Conservation (phyloP, 2,888 invertebrate genomes). For the Pelosia muscerda region DNA sequence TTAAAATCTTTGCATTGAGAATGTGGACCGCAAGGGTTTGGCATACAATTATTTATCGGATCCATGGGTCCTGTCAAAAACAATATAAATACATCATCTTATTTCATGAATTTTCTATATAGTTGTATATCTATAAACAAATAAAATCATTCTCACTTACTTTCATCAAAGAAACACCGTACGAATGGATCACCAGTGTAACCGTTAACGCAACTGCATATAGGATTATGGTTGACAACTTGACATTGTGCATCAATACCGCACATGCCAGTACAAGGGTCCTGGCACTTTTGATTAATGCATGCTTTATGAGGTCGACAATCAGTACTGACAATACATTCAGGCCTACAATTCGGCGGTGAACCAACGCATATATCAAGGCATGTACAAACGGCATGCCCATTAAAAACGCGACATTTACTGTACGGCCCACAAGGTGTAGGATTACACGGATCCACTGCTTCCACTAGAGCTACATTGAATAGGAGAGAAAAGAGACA, state of each 20-base stretch:
- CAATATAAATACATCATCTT: conserved; percentile 8
- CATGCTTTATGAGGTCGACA: conserved; percentile 92
- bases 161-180: conserved; percentile 88
- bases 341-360: conserved; percentile 92
- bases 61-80: conserved; percentile 74
- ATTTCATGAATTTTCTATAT: background rate
- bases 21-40: conserved; percentile 92
- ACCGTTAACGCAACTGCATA: conserved; percentile 90
- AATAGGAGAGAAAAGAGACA: conserved; percentile 62
- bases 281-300: conserved; percentile 91
- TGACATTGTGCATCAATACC: conserved; percentile 92
- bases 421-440: conserved; percentile 94
- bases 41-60: conserved; percentile 88
- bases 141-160: conserved; percentile 80
- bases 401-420: conserved; percentile 90
- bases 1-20: conserved; percentile 90
- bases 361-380: conserved; percentile 90
- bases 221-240: conserved; percentile 93
- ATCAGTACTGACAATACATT: conserved; percentile 93
- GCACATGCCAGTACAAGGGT: conserved; percentile 92
- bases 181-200: conserved; percentile 93
- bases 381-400: conserved; percentile 92
- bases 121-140: background rate
- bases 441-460: conserved; percentile 90
- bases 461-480: conserved; percentile 78